Evolutionary conservation across 2,888 invertebrate genomes (phyloP).

Genomic region (Cheiracanthium punctorium): DNA sequence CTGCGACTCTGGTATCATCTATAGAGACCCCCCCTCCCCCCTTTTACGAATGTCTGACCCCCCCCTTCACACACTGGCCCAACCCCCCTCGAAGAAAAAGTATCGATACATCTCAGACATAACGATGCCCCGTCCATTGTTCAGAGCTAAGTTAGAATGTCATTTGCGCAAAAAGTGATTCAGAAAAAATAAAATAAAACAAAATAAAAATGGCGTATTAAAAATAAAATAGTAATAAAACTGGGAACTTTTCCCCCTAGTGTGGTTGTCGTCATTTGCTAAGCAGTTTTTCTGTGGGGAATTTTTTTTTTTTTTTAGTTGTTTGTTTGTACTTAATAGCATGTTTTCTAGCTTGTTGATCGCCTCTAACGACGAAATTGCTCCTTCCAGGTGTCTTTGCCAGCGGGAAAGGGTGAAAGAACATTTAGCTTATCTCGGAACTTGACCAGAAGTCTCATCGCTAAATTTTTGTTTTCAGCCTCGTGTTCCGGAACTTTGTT

Average conservation of each 20-base stretch:
- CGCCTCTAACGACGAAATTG: neutral
- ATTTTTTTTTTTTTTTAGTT: slow-evolving; percentile 6
- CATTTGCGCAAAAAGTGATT: slow-evolving; percentile 19
- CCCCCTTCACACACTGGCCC: slow-evolving; percentile 26
- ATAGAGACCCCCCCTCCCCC: slow-evolving; percentile 29
- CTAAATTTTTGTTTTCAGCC: neutral
- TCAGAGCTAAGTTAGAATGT: slow-evolving; percentile 48
- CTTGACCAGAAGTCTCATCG: no score
- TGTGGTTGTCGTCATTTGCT: slow-evolving; percentile 39
- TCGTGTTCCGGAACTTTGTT: neutral
- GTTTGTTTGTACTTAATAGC: slow-evolving; percentile 32
- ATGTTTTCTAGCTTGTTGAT: slow-evolving; percentile 6
- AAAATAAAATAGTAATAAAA: no score
- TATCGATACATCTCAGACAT: slow-evolving; percentile 63
- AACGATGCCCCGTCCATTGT: slow-evolving; percentile 60
- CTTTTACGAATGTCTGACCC: slow-evolving; percentile 4
- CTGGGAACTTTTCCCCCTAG: neutral
- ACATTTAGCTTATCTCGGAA: neutral
- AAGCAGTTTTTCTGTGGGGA: slow-evolving; percentile 13
- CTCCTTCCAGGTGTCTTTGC: neutral
- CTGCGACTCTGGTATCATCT: slow-evolving; percentile 65
- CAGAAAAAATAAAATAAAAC: neutral
- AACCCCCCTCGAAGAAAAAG: slow-evolving; percentile 7
- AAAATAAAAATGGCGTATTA: no score
- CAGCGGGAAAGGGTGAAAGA: neutral